Evolutionary conservation across 2,797 vertebrate species (phyloP).

Genomic region (Rhynchonycteris naso): DNA sequence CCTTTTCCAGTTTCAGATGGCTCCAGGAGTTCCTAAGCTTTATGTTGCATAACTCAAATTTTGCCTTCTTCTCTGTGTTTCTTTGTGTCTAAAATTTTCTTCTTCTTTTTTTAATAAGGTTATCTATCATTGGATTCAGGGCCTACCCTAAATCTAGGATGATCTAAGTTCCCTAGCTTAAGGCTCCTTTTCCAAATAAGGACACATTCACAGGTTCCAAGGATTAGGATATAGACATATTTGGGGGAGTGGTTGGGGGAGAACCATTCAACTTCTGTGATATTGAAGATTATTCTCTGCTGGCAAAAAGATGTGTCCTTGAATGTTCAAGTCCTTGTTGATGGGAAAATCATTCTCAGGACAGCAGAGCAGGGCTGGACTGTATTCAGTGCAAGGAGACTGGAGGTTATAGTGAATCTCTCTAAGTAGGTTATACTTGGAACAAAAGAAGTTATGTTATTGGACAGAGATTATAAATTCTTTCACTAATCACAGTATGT

Average conservation of each 20-base stretch:
- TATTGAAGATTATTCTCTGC: neutral
- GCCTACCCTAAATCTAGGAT: neutral
- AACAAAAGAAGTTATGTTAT: neutral
- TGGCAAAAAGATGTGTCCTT: neutral
- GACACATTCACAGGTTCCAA: neutral
- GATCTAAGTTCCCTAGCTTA: neutral
- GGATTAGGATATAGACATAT: neutral
- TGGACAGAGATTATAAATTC: neutral
- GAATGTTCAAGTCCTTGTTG: neutral
- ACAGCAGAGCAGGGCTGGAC: neutral
- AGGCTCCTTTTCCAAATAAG: neutral
- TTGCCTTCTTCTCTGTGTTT: neutral
- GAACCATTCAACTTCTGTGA: neutral
- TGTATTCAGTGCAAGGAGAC: neutral
- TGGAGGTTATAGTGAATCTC: neutral
- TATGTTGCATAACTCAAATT: neutral
- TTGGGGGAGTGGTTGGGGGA: neutral
- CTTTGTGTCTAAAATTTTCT: neutral
- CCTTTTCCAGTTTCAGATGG: neutral
- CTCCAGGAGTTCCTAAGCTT: neutral
- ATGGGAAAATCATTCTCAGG: neutral
- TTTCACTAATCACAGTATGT: conserved; percentile 6
- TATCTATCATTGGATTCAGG: neutral
- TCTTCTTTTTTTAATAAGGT: neutral
- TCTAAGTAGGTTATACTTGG: neutral